Percentiles rank a stretch among this genome's conserved stretches.
phyloP scores from a whole-genome alignment of 2,888 invertebrate genomes.

The Junonia oenone region DNA sequence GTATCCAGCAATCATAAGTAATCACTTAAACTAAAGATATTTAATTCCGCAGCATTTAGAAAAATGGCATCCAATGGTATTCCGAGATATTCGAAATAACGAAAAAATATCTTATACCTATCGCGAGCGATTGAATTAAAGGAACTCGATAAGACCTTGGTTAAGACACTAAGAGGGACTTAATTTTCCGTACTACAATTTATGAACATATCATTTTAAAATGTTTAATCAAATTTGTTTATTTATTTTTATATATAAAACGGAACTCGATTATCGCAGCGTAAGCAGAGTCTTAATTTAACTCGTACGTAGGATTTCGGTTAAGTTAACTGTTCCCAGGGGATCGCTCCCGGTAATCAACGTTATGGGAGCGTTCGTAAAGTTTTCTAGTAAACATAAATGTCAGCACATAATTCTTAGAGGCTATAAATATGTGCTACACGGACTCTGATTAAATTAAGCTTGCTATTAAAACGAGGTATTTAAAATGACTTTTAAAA shows the following conservation, averaged over 20 bases:
- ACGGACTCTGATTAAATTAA: conserved; percentile 15
- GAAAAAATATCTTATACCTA: no score
- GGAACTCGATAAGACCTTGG: no score
- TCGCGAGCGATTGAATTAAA: no score
- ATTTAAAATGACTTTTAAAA: background rate
- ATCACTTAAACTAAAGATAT: no score
- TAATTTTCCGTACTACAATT: no score
- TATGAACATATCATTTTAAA: no score
- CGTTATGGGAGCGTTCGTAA: conserved; percentile 25
- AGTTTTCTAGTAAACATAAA: conserved; percentile 28
- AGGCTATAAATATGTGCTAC: conserved; percentile 17
- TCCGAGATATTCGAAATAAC: no score
- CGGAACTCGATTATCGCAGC: background rate
- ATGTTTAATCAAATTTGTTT: background rate
- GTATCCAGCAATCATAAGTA: no score
- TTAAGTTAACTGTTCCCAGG: conserved; percentile 18
- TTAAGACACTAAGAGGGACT: no score
- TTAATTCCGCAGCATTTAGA: no score
- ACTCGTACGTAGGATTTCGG: conserved; percentile 12
- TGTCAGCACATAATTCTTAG: conserved; percentile 22
- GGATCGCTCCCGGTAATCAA: conserved; percentile 26
- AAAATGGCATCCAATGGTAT: no score
- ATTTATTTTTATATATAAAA: background rate
- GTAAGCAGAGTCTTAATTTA: conserved; percentile 13
- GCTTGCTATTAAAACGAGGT: conserved; percentile 10